Base-by-base conservation (phyloP, 2,888 invertebrate genomes). In the Drosophila pseudotakahashii region DNA sequence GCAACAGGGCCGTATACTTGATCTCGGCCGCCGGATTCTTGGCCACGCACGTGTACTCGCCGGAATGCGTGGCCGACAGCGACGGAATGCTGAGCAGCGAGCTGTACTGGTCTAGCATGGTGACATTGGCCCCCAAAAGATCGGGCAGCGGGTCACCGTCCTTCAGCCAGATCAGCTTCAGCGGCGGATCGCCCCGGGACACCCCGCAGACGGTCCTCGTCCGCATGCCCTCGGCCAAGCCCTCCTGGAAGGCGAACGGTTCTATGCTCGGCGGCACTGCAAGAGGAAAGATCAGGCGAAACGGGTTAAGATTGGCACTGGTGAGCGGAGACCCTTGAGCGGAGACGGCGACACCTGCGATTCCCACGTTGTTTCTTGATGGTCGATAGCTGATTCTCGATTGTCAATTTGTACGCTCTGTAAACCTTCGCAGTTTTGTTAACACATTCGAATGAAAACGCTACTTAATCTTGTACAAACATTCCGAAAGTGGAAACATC, bases 201-300 rank as follows among this genome's bases (percentile, higher is more conserved):
- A 96, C 95, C 91, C 96, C 95, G 93, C 96, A 96, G 91, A 96
- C 95, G 91, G 95, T 95, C 92, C 96, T 94, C 84, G 96, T 96
- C 92, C 96, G 94, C 95, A 95, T 95, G 93, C 95, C 95, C 93
- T 96, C 95, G 92, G 95, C 94, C 92, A 96, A 94, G 92, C 95
- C 95, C 93, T 95, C 96, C 94, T 95, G 95, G 94, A 96, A 96
- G 93, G 94, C 94, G 94, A 96, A 96, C 93, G 96, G 95, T 94
- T 95, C 95, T 94, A 96, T 96, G 94, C 95, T 95, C 93, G 96
- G 96, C 93, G 96, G 96, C 94, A 96, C 96, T 96, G 95, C 92
- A 93, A 93, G 81, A 79, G 85, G 75, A 87, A 66, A 79, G 64
- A 78, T 77, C 64, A 87, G 39, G 79, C 81, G 74, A 85, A 48